phyloP scores from a whole-genome alignment of 2,113 vertebrate genomes.

The Prionailurus viverrinus region DNA sequence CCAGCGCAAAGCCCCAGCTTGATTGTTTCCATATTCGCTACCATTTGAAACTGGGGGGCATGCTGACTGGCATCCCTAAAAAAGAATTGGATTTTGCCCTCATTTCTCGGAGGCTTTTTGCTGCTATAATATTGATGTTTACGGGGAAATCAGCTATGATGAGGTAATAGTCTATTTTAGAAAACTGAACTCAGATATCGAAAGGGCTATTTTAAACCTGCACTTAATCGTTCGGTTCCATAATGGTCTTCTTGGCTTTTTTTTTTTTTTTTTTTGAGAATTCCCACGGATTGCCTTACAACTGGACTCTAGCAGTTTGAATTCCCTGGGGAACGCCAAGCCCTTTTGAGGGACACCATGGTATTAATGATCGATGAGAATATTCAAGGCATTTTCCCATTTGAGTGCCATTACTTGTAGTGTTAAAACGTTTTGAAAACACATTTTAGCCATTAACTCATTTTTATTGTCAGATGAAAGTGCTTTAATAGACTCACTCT shows the following conservation, averaged over 20 bases:
- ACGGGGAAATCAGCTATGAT: constrained; percentile 60
- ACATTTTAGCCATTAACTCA: constrained; percentile 81
- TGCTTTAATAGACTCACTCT: constrained; percentile 73
- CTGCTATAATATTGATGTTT: constrained; percentile 31
- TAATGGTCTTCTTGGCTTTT: not conserved
- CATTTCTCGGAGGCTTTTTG: constrained; percentile 51
- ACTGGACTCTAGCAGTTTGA: not conserved
- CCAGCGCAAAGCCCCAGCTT: not conserved
- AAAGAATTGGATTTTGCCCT: constrained; percentile 16
- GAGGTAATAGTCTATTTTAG: constrained; percentile 69
- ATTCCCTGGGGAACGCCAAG: not conserved
- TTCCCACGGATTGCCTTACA: constrained; percentile 22
- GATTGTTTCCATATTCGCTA: not conserved
- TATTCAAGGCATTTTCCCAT: constrained; percentile 71
- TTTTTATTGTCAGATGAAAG: constrained; percentile 82
- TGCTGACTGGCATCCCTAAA: not conserved
- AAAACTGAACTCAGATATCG: constrained; percentile 67
- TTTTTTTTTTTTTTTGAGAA: constrained; percentile 21
- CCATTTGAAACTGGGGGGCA: not conserved
- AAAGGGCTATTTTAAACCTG: constrained; percentile 57
- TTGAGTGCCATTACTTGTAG: constrained; percentile 67
- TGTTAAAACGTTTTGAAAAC: constrained; percentile 79
- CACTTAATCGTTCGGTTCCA: not conserved
- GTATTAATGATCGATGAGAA: constrained; percentile 71
- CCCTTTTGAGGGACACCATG: constrained; percentile 19